A percentile compares a stretch with the other conserved stretches of the same genome.
Conservation (phyloP, 2,888 invertebrate species). For the Chaetogeoica ovagalla region DNA sequence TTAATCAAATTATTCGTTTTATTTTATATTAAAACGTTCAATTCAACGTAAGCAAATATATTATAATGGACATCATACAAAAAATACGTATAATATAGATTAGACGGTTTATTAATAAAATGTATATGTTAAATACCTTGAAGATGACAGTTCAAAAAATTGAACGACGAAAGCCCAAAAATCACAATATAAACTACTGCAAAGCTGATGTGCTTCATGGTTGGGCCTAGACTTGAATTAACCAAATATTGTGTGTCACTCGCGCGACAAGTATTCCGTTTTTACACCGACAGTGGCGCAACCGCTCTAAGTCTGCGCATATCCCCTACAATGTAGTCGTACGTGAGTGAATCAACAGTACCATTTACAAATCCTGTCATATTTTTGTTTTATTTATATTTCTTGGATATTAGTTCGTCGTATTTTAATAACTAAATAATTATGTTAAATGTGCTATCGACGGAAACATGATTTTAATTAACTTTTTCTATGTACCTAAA, state of each 20-base stretch:
- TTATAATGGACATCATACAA: neutral
- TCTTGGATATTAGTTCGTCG: too few species aligned
- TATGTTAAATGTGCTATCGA: too few species aligned
- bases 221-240: conserved; percentile 33
- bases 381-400: too few species aligned
- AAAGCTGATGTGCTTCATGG: conserved; percentile 52
- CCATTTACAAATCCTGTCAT: too few species aligned
- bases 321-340: neutral
- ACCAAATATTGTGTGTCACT: conserved; percentile 23
- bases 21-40: neutral
- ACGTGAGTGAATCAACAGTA: too few species aligned
- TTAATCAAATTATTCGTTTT: neutral
- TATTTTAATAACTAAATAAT: too few species aligned
- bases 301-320: conserved; percentile 29
- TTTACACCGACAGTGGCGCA: conserved; percentile 44
- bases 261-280: conserved; percentile 12
- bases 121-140: conserved; percentile 31
- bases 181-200: conserved; percentile 37
- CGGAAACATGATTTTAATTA: too few species aligned
- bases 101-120: neutral
- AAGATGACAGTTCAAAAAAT: conserved; percentile 38
- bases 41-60: neutral
- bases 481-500: too few species aligned
- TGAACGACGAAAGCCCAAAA: conserved; percentile 34
- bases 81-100: neutral